A percentile compares a stretch with the other conserved stretches of the same genome.
These are phyloP conservation scores for Podarcis cretensis DNA, from an alignment of 2,113 vertebrate genomes.

Conservation along the genomic window DNA sequence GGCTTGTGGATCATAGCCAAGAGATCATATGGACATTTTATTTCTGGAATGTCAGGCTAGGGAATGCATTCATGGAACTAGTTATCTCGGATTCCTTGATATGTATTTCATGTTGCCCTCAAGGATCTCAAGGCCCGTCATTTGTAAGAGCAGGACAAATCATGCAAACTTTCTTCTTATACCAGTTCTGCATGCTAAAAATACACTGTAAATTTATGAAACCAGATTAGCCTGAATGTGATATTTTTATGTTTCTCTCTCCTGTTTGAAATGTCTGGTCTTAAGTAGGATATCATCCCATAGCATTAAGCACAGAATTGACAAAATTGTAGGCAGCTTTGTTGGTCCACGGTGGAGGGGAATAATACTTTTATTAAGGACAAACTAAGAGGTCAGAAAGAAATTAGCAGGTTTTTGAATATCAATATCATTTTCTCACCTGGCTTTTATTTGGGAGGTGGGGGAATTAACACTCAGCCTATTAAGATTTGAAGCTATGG, in stretches of 20 bases:
- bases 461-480: neutral
- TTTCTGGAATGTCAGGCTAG: conserved; percentile 35
- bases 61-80: neutral
- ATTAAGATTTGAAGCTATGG: neutral
- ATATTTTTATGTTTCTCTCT: neutral
- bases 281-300: neutral
- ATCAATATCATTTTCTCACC: neutral
- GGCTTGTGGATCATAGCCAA: conserved; percentile 5
- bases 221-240: neutral
- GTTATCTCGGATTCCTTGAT: conserved; percentile 28
- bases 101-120: neutral
- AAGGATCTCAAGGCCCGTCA: neutral
- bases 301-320: neutral
- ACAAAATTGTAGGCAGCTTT: neutral
- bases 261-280: neutral
- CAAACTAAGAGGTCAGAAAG: neutral
- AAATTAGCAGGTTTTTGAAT: neutral
- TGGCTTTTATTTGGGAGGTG: neutral
- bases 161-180: conserved; percentile 42
- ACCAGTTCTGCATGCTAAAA: conserved; percentile 41
- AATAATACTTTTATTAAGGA: neutral
- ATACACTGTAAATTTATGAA: neutral
- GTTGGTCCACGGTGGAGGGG: neutral
- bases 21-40: conserved; percentile 7
- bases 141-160: neutral